Evolutionary conservation across 2,113 vertebrate genomes (phyloP).

Genomic region (Psettodes erumei): DNA sequence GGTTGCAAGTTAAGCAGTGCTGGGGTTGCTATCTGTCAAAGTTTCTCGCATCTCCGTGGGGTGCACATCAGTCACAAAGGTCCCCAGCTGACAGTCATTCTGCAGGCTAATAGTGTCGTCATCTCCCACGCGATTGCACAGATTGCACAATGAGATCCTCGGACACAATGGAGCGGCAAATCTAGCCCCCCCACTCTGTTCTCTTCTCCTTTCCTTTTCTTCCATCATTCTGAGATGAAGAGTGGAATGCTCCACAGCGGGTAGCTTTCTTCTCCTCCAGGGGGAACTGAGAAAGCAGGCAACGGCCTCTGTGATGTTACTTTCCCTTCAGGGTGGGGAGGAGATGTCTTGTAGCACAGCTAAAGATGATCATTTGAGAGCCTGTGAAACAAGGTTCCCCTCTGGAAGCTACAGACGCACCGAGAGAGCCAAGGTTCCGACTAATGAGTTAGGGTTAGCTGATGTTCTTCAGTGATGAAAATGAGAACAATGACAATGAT

Average conservation of each 20-base stretch:
- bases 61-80: slow-evolving; percentile 67
- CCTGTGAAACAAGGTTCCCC: slow-evolving; percentile 71
- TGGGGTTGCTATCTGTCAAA: slow-evolving; percentile 63
- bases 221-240: slow-evolving; percentile 78
- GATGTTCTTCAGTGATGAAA: slow-evolving; percentile 57
- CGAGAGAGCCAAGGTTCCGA: slow-evolving; percentile 50
- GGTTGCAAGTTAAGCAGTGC: slow-evolving; percentile 68
- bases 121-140: slow-evolving; percentile 69
- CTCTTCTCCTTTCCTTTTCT: slow-evolving; percentile 69
- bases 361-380: slow-evolving; percentile 83
- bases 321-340: slow-evolving; percentile 79
- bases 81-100: slow-evolving; percentile 67
- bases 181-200: slow-evolving; percentile 61
- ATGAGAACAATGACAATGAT: slow-evolving; percentile 38
- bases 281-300: slow-evolving; percentile 77
- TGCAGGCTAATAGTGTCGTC: slow-evolving; percentile 69
- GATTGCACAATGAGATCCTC: slow-evolving; percentile 68
- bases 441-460: slow-evolving; percentile 70
- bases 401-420: slow-evolving; percentile 48
- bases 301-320: slow-evolving; percentile 81
- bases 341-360: slow-evolving; percentile 78
- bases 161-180: slow-evolving; percentile 76
- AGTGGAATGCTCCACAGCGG: slow-evolving; percentile 78
- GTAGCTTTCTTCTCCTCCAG: slow-evolving; percentile 81
- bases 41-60: slow-evolving; percentile 68